Conservation (phyloP, 2,113 vertebrate species). For the Spilogale gracilis region DNA sequence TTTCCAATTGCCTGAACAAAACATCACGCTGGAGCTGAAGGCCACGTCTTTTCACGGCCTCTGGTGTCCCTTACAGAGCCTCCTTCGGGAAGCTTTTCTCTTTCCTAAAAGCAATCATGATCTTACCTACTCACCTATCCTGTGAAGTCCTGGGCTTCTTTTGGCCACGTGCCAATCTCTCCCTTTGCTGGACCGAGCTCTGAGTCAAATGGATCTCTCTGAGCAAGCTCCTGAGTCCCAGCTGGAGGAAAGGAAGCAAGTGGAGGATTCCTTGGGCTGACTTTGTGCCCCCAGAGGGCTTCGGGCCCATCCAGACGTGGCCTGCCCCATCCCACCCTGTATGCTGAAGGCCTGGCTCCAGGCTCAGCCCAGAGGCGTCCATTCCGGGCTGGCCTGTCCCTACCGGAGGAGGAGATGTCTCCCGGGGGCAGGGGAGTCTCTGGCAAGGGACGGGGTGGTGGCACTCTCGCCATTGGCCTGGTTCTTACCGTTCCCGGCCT, state of each 20-base stretch:
- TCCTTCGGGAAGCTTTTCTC: constrained; percentile 3
- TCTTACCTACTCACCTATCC: background rate
- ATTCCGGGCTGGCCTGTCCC: background rate
- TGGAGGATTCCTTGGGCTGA: background rate
- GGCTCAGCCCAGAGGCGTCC: background rate
- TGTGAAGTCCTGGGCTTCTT: background rate
- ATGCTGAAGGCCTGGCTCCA: background rate
- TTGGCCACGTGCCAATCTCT: background rate
- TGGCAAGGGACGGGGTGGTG: background rate
- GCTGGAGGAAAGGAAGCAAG: background rate
- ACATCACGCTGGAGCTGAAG: background rate
- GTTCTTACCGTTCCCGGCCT: background rate
- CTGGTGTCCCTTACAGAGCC: background rate
- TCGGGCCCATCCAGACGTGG: background rate
- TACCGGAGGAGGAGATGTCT: background rate
- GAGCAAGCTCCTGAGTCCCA: background rate
- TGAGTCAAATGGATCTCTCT: background rate
- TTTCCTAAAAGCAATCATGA: background rate
- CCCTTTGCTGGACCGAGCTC: background rate
- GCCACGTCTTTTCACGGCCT: background rate
- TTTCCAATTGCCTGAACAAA: background rate
- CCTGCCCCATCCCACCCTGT: background rate
- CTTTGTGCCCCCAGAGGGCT: background rate
- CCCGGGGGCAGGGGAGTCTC: background rate
- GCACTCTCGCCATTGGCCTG: background rate